These are phyloP conservation scores for Allolobophora icterica DNA, from an alignment of 2,888 invertebrate species.

Conservation along the genomic window DNA sequence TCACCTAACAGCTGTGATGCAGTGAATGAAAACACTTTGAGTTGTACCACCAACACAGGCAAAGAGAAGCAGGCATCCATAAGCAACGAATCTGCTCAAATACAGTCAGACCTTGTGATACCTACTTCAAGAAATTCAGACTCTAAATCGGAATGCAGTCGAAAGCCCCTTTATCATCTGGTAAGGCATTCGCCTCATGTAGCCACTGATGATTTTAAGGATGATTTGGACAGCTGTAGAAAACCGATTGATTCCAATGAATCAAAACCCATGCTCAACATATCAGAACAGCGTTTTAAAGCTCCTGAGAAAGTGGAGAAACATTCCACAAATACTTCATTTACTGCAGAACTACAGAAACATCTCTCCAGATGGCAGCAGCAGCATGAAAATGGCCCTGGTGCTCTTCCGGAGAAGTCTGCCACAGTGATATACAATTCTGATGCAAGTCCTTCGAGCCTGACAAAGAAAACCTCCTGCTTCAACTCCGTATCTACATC, in stretches of 20 bases:
- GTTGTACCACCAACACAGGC: background rate
- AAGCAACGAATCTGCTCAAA: background rate
- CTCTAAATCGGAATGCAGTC: background rate
- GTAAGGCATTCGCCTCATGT: background rate
- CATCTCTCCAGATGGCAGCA: conserved; percentile 27
- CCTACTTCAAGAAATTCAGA: background rate
- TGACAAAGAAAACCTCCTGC: background rate
- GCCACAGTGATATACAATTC: background rate
- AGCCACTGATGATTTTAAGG: background rate
- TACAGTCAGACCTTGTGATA: background rate
- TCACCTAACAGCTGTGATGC: background rate
- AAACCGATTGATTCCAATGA: background rate
- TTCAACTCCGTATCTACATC: background rate
- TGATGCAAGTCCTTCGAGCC: background rate
- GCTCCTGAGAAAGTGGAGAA: background rate
- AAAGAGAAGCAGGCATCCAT: background rate
- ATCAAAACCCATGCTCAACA: background rate
- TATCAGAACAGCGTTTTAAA: background rate
- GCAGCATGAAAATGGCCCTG: background rate
- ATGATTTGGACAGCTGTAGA: background rate
- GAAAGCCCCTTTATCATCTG: conserved; percentile 4
- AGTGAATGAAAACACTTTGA: background rate
- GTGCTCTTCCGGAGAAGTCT: background rate
- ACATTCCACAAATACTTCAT: background rate
- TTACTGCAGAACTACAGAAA: background rate